Evolutionary conservation across 2,113 vertebrate species (phyloP).

Genomic region (Mugil cephalus): DNA sequence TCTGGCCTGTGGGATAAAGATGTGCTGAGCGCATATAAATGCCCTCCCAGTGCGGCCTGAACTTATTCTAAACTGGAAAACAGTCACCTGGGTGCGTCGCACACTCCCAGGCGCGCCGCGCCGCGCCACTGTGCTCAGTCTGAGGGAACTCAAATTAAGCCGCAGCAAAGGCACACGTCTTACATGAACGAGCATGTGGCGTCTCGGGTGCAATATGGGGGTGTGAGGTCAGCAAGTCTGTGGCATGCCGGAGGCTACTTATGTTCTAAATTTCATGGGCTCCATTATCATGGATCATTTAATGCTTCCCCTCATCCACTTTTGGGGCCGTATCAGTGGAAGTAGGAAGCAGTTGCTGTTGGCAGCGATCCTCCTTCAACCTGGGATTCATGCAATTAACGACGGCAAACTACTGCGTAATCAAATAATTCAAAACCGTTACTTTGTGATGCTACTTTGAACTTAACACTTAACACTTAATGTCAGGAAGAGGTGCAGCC

Average conservation of each 20-base stretch:
- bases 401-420: conserved; percentile 31
- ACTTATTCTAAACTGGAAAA: conserved; percentile 47
- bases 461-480: conserved; percentile 2
- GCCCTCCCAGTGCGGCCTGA: conserved; percentile 45
- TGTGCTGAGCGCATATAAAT: conserved; percentile 78
- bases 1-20: conserved; percentile 84
- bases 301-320: conserved; percentile 58
- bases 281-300: conserved; percentile 74
- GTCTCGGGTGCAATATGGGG: conserved; percentile 45
- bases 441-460: conserved; percentile 14
- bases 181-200: conserved; percentile 64
- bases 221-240: conserved; percentile 60
- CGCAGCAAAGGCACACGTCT: conserved; percentile 58
- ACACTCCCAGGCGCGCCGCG: conserved; percentile 29
- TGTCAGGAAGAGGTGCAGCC: conserved; percentile 23
- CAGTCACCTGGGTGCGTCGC: conserved; percentile 69
- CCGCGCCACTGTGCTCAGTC: conserved; percentile 53
- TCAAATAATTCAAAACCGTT: conserved; percentile 3
- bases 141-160: conserved; percentile 68
- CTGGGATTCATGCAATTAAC: conserved; percentile 57
- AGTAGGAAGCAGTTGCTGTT: conserved; percentile 33
- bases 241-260: conserved; percentile 62
- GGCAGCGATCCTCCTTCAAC: conserved; percentile 48
- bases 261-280: conserved; percentile 68
- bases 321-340: conserved; percentile 51